phyloP scores from a whole-genome alignment of 2,888 invertebrate genomes.

The Lydus trimaculatus region DNA sequence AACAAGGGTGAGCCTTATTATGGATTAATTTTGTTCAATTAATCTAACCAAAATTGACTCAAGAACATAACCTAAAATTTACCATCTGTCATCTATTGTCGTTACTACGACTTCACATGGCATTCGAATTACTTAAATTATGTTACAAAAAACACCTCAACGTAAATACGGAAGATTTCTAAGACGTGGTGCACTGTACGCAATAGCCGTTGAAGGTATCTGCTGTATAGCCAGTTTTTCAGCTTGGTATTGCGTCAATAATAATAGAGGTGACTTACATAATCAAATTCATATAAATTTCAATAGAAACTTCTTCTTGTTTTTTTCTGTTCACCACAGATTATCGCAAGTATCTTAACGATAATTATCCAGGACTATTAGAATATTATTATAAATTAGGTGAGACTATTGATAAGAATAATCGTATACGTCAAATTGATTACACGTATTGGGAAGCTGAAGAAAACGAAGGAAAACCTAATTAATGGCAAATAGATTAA shows the following conservation, averaged over 20 bases:
- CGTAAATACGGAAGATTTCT: background rate
- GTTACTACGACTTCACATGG: too few relatives aligned
- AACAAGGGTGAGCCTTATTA: too few relatives aligned
- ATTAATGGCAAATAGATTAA: constrained; percentile 55
- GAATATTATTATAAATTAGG: constrained; percentile 75
- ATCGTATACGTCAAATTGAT: constrained; percentile 64
- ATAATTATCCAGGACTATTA: constrained; percentile 71
- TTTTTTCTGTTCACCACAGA: constrained; percentile 62
- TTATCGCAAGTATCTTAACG: constrained; percentile 72
- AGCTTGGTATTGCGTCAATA: background rate
- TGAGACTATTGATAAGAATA: constrained; percentile 66
- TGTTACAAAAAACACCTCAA: background rate
- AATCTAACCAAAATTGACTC: too few relatives aligned
- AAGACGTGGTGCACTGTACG: background rate
- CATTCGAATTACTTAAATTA: background rate
- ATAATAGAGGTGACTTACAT: background rate
- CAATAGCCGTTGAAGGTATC: background rate
- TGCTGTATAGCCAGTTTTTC: background rate
- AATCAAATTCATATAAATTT: background rate
- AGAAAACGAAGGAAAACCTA: constrained; percentile 53
- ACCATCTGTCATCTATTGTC: too few relatives aligned
- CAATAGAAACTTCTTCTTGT: background rate
- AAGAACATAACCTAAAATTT: too few relatives aligned
- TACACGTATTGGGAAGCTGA: constrained; percentile 66
- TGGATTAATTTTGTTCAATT: too few relatives aligned